A percentile compares a stretch with the other conserved stretches of the same genome.
Evolutionary conservation across 1,140 invertebrate species (phyloP).

Genomic region (Pemphigus obesinymphae): DNA sequence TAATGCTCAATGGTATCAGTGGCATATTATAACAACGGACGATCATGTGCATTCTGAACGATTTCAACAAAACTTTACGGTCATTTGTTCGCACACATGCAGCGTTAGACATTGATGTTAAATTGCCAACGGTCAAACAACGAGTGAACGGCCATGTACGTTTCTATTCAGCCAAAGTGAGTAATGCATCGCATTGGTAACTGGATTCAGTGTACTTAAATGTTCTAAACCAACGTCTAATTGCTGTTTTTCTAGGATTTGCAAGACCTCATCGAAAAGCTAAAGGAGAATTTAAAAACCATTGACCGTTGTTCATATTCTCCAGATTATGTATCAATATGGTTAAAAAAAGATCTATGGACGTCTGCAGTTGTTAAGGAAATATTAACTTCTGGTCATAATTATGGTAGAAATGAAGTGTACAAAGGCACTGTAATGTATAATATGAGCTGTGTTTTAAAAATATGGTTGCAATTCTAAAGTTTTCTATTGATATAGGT

Average conservation of each 20-base stretch:
- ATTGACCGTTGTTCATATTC: background rate
- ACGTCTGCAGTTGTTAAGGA: background rate
- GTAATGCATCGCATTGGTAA: too few species aligned
- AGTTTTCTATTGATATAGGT: background rate
- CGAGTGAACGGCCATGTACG: background rate
- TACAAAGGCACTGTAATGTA: conserved; percentile 16
- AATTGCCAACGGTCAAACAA: background rate
- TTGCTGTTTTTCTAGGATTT: background rate
- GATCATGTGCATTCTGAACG: background rate
- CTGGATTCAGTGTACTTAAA: too few species aligned
- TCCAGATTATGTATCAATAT: background rate
- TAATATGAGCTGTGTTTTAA: background rate
- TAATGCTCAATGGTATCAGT: too few species aligned
- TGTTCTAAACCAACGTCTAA: background rate
- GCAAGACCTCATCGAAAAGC: background rate
- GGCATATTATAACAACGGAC: too few species aligned
- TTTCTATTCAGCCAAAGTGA: conserved; percentile 5
- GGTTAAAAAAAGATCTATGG: conserved; percentile 19
- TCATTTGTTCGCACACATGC: background rate
- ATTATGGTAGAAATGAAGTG: background rate
- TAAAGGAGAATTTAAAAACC: background rate
- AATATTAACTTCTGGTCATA: background rate
- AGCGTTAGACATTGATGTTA: background rate
- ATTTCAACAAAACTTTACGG: background rate
- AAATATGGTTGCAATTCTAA: background rate